phyloP scores from a whole-genome alignment of 2,888 invertebrate genomes.

The Seladonia tumulorum region DNA sequence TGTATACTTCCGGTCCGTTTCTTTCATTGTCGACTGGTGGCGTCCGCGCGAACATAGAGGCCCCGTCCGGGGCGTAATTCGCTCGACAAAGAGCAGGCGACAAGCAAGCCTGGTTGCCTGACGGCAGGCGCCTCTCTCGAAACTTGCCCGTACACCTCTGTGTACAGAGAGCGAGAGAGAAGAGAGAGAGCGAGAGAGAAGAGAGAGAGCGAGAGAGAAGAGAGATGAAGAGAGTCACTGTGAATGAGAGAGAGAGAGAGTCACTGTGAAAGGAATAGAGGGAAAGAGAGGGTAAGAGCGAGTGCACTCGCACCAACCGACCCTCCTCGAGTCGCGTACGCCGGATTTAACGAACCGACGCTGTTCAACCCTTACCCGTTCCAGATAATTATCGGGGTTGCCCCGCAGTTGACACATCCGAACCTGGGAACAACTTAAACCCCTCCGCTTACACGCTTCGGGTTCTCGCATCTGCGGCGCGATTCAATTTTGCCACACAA shows the following conservation, averaged over 20 bases:
- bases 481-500: background rate
- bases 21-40: constrained; percentile 57
- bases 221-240: no score
- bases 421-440: constrained; percentile 13
- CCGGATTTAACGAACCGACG: constrained; percentile 58
- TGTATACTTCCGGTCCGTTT: constrained; percentile 55
- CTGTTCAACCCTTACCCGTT: constrained; percentile 38
- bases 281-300: background rate
- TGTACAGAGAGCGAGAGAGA: background rate
- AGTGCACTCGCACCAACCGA: constrained; percentile 28
- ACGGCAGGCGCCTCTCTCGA: constrained; percentile 26
- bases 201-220: background rate
- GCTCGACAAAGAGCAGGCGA: constrained; percentile 45
- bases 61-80: constrained; percentile 47
- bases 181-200: no score
- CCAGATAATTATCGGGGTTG: constrained; percentile 54
- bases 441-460: background rate
- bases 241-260: background rate
- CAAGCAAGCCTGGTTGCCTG: background rate
- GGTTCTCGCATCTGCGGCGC: background rate
- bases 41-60: constrained; percentile 42
- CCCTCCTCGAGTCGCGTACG: constrained; percentile 26
- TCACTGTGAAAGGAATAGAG: no score
- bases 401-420: constrained; percentile 36
- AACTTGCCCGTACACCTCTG: constrained; percentile 37